Conservation (phyloP, 30 jellyfish, hydroid and myxozoan genomes). For the Aurelia sp. region DNA sequence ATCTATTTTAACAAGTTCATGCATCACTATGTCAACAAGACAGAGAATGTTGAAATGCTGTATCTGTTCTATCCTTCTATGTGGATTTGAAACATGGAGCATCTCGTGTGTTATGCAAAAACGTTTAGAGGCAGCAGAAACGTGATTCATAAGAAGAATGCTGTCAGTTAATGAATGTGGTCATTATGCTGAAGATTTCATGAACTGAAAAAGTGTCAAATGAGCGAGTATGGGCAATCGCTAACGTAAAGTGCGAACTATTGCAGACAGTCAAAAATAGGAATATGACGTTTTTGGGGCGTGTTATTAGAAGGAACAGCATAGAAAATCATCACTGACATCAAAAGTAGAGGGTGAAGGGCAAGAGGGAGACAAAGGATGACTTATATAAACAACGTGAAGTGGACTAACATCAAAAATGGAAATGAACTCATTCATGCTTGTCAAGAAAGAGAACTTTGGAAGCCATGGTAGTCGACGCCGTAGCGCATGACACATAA, state of each 20-base stretch:
- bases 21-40: slow-evolving; percentile 2
- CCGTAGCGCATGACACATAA: too few species aligned
- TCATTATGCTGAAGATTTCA: background rate
- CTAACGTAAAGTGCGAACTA: background rate
- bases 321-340: too few species aligned
- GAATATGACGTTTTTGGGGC: slow-evolving; percentile 1
- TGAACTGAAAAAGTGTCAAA: too few species aligned
- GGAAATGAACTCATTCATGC: too few species aligned
- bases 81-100: background rate
- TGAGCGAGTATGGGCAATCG: background rate
- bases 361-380: too few species aligned
- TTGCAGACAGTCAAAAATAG: background rate
- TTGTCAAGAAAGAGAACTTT: too few species aligned
- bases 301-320: background rate
- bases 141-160: background rate
- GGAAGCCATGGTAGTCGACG: too few species aligned
- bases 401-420: too few species aligned
- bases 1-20: background rate
- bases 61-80: background rate
- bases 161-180: too few species aligned
- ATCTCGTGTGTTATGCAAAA: background rate
- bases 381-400: too few species aligned
- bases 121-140: slow-evolving; percentile 5
- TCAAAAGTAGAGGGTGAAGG: too few species aligned
- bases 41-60: background rate